Evolutionary conservation across 2,113 vertebrate genomes (phyloP).

Genomic region (Orientallactaga bullata): DNA sequence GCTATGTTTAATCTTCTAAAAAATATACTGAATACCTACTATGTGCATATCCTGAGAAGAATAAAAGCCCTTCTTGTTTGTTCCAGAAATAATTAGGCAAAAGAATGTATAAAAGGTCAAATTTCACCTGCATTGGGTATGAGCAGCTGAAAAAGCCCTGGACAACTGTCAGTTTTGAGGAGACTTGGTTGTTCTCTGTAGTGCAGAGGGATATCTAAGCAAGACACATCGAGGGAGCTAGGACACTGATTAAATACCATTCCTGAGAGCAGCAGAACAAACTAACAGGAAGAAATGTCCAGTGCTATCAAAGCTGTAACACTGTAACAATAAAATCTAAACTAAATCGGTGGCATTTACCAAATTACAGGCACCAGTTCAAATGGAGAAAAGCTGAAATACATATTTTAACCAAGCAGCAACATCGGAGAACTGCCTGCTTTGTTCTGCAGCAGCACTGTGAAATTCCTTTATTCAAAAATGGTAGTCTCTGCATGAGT

Average conservation of each 20-base stretch:
- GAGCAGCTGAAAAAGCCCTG: conserved; percentile 86
- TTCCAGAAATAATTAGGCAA: conserved; percentile 86
- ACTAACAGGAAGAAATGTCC: conserved; percentile 78
- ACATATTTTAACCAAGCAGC: conserved; percentile 61
- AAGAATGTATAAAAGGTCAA: conserved; percentile 87
- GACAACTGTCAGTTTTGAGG: conserved; percentile 88
- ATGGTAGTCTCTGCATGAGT: neutral
- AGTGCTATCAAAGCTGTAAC: conserved; percentile 68
- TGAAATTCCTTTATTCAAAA: conserved; percentile 57
- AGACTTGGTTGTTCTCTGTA: conserved; percentile 87
- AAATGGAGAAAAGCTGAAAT: conserved; percentile 66
- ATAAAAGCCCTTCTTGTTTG: conserved; percentile 80
- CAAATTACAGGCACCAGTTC: conserved; percentile 71
- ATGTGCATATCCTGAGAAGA: conserved; percentile 63
- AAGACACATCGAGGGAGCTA: conserved; percentile 80
- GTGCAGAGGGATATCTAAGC: conserved; percentile 82
- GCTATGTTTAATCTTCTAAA: neutral
- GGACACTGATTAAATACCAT: conserved; percentile 82
- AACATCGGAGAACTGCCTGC: conserved; percentile 41
- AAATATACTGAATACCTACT: conserved; percentile 71
- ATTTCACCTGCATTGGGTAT: conserved; percentile 84
- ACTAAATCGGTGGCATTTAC: conserved; percentile 73
- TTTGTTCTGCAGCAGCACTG: conserved; percentile 63
- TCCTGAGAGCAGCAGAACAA: conserved; percentile 79
- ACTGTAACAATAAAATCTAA: conserved; percentile 66